A percentile compares a stretch with the other conserved stretches of the same genome.
Conservation (phyloP, 2,888 invertebrate species). For the Amblyjoppa proteus region DNA sequence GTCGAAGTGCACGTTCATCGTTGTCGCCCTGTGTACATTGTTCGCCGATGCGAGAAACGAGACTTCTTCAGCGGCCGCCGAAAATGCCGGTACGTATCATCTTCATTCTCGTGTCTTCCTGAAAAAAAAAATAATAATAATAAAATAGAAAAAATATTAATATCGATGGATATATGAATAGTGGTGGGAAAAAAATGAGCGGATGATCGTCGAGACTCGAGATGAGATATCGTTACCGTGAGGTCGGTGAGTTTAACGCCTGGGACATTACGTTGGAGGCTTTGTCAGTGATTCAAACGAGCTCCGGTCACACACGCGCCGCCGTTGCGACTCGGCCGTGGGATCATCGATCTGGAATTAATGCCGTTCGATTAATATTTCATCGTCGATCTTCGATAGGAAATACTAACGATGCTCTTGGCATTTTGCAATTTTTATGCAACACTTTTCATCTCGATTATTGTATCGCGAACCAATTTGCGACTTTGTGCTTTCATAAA, state of each 20-base stretch:
- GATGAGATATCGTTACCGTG: conserved; percentile 5
- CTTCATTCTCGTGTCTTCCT: background rate
- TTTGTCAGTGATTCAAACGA: conserved; percentile 17
- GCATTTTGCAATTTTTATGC: no score
- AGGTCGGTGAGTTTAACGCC: conserved; percentile 26
- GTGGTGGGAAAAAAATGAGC: background rate
- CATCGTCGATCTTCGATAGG: background rate
- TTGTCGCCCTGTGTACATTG: conserved; percentile 3
- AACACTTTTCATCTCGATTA: background rate
- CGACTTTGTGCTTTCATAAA: background rate
- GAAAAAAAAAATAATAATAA: background rate
- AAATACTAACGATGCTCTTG: background rate
- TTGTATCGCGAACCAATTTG: background rate
- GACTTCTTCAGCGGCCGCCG: background rate
- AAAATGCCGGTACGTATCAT: conserved; percentile 8
- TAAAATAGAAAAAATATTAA: background rate
- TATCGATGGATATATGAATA: background rate
- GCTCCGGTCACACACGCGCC: background rate
- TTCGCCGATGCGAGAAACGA: background rate
- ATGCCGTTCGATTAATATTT: background rate
- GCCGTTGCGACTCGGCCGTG: conserved; percentile 2
- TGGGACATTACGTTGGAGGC: conserved; percentile 14
- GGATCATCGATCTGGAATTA: conserved; percentile 5
- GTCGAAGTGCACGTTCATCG: background rate
- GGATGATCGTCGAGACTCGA: background rate